Conservation (phyloP, 2,797 vertebrate genomes). For the Pantherophis alleghaniensis region DNA sequence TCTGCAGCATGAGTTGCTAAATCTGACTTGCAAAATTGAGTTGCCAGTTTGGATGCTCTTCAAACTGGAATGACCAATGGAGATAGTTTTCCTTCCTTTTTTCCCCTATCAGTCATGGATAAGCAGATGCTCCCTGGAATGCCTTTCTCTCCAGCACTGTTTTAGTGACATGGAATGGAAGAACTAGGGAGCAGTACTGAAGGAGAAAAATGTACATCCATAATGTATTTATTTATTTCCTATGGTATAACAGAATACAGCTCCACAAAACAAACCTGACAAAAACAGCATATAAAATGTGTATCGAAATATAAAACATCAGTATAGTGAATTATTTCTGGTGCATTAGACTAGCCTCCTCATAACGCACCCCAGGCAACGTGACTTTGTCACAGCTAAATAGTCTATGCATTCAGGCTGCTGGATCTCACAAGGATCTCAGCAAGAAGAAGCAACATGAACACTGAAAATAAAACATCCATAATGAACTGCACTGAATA, state of each 20-base stretch:
- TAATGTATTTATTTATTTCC: neutral
- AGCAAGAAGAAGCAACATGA: neutral
- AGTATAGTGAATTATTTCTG: neutral
- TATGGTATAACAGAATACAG: neutral
- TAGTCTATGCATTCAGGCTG: neutral
- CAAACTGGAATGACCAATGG: neutral
- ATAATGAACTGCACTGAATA: neutral
- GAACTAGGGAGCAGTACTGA: neutral
- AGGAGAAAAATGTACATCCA: neutral
- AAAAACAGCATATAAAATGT: neutral
- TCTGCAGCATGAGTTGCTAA: neutral
- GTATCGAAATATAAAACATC: neutral
- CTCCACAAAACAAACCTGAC: neutral
- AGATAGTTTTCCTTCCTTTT: neutral
- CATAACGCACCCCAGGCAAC: neutral
- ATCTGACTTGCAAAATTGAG: neutral
- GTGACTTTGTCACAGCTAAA: neutral
- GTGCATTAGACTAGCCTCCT: neutral
- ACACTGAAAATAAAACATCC: neutral
- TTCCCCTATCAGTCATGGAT: neutral
- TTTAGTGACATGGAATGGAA: neutral
- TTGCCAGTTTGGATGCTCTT: neutral
- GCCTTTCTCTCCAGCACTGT: neutral
- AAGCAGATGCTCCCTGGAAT: neutral
- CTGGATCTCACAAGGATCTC: neutral